Evolutionary conservation across 2,888 invertebrate species (phyloP).

Genomic region (Encarsia formosa): DNA sequence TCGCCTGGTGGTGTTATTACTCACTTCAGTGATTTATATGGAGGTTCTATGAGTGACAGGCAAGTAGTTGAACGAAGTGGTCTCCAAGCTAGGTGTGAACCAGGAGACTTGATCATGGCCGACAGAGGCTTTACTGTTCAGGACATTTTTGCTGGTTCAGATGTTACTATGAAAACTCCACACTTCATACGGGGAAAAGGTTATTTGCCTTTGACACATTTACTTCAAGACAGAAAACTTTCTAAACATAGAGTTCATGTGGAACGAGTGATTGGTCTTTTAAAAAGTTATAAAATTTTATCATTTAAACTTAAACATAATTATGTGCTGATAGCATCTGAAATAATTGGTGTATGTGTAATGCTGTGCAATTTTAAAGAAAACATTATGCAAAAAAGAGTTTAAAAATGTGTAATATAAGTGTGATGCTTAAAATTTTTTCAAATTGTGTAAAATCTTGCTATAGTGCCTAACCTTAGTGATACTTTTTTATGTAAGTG

Average conservation of each 20-base stretch:
- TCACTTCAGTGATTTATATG: constrained; percentile 26
- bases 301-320: not conserved
- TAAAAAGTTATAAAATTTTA: not conserved
- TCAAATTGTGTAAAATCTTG: no score
- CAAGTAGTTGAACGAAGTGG: constrained; percentile 31
- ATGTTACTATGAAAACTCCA: constrained; percentile 24
- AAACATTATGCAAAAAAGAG: no score
- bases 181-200: not conserved
- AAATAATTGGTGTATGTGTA: not conserved
- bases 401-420: no score
- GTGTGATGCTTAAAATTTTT: no score
- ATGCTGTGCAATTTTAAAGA: not conserved
- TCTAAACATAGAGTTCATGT: not conserved
- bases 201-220: not conserved
- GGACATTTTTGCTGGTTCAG: constrained; percentile 28
- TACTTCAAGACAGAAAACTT: not conserved
- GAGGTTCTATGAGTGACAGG: constrained; percentile 29
- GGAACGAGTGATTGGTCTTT: not conserved
- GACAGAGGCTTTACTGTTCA: constrained; percentile 32
- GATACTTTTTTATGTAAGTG: no score
- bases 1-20: constrained; percentile 28
- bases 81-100: constrained; percentile 23
- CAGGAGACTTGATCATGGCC: constrained; percentile 30
- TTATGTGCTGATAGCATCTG: not conserved
- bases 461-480: no score